These are phyloP conservation scores for Atrina japonica DNA, from an alignment of 2,888 invertebrate species.

Conservation along the genomic window DNA sequence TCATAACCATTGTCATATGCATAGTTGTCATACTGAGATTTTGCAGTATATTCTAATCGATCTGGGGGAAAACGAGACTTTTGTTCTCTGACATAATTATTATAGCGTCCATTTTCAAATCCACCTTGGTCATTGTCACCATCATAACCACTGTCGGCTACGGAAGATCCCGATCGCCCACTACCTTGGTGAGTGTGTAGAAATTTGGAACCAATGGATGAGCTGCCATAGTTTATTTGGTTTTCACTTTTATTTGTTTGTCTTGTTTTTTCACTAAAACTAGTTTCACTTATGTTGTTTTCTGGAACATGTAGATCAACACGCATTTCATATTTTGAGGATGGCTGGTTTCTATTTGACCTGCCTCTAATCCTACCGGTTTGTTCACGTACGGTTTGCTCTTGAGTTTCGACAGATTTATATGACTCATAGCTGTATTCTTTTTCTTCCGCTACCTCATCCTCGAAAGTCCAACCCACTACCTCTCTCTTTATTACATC, in stretches of 20 bases:
- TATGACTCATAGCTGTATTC: constrained; percentile 16
- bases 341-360: constrained; percentile 37
- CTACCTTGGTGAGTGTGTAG: constrained; percentile 59
- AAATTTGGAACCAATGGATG: constrained; percentile 5
- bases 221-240: background rate
- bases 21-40: constrained; percentile 24
- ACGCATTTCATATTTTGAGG: constrained; percentile 43
- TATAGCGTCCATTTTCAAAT: constrained; percentile 4
- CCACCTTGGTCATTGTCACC: constrained; percentile 15
- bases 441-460: constrained; percentile 25
- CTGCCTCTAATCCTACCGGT: constrained; percentile 33
- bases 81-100: background rate
- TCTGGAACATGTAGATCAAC: constrained; percentile 53
- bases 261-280: background rate
- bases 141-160: constrained; percentile 61
- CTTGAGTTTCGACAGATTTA: constrained; percentile 2
- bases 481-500: constrained; percentile 2
- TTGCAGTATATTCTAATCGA: background rate
- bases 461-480: constrained; percentile 30
- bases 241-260: background rate
- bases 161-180: constrained; percentile 55
- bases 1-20: constrained; percentile 12
- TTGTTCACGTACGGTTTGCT: background rate
- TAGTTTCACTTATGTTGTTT: background rate
- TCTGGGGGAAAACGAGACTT: background rate